Percentiles rank a stretch among this genome's conserved stretches.
These are phyloP conservation scores for Enteromius radiatus DNA, from an alignment of 2,797 vertebrate species.

Conservation along the genomic window DNA sequence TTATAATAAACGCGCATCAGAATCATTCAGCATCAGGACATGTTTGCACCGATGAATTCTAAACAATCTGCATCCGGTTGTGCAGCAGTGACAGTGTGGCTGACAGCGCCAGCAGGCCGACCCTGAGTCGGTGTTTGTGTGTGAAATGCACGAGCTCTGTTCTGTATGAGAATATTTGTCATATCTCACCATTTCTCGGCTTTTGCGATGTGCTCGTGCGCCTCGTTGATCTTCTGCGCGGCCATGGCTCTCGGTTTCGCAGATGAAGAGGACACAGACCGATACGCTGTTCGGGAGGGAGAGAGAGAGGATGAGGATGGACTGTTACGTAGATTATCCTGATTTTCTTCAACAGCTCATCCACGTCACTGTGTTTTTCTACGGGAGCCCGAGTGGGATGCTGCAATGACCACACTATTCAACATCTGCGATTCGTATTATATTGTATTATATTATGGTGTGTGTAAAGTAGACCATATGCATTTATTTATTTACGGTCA, in stretches of 20 bases:
- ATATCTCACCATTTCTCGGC: conserved; percentile 93
- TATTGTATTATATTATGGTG: background rate
- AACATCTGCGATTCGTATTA: background rate
- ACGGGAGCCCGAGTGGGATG: conserved; percentile 57
- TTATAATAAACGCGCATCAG: background rate
- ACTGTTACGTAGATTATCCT: conserved; percentile 54
- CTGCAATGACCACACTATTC: background rate
- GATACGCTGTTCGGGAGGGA: background rate
- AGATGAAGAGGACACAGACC: background rate
- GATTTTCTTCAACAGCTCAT: conserved; percentile 22
- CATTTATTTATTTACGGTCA: background rate
- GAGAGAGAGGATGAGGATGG: background rate
- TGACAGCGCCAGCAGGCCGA: conserved; percentile 7
- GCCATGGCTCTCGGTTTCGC: conserved; percentile 78
- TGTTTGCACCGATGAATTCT: background rate
- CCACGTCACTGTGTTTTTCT: conserved; percentile 52
- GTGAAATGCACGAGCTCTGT: background rate
- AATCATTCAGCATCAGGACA: background rate
- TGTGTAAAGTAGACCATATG: background rate
- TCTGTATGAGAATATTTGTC: background rate
- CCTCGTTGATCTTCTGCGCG: conserved; percentile 97
- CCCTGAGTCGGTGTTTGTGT: background rate
- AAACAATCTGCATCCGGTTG: background rate
- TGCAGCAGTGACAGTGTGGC: background rate
- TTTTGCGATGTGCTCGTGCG: conserved; percentile 92